A percentile compares a stretch with the other conserved stretches of the same genome.
These are phyloP conservation scores for Drosophila suboccidentalis DNA, from an alignment of 2,888 invertebrate genomes.

Conservation along the genomic window DNA sequence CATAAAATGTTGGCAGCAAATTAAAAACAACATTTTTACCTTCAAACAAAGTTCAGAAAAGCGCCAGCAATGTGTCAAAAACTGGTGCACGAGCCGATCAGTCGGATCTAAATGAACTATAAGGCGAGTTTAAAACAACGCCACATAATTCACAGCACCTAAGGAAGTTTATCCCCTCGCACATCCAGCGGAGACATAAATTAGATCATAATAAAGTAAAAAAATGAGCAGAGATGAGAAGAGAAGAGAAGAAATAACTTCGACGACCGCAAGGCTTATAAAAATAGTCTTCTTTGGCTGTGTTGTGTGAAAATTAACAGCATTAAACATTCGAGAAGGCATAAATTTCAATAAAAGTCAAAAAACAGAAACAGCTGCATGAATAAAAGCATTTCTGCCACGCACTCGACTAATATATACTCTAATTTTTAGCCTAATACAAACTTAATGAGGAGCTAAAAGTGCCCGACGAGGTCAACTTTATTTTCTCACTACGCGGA, in stretches of 20 bases:
- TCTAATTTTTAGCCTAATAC: slow-evolving; percentile 7
- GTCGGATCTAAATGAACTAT: slow-evolving; percentile 27
- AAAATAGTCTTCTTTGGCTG: slow-evolving; percentile 64
- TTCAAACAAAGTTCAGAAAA: slow-evolving; percentile 27
- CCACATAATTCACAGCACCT: slow-evolving; percentile 31
- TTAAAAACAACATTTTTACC: slow-evolving; percentile 34
- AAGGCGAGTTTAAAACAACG: slow-evolving; percentile 23
- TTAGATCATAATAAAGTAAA: slow-evolving; percentile 65
- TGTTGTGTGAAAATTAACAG: slow-evolving; percentile 61
- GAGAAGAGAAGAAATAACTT: slow-evolving; percentile 47
- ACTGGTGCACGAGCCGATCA: slow-evolving; percentile 33
- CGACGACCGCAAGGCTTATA: slow-evolving; percentile 46
- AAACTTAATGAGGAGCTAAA: not conserved
- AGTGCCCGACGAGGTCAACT: not conserved
- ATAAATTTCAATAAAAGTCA: slow-evolving; percentile 64
- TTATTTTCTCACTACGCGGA: slow-evolving; percentile 12
- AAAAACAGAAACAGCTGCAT: slow-evolving; percentile 57
- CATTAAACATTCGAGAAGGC: slow-evolving; percentile 50
- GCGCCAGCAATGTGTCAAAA: slow-evolving; percentile 58
- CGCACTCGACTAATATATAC: slow-evolving; percentile 7
- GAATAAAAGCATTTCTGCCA: not conserved
- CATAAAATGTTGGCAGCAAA: slow-evolving; percentile 26
- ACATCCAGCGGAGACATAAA: slow-evolving; percentile 64
- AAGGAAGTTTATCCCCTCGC: slow-evolving; percentile 47
- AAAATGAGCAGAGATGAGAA: slow-evolving; percentile 3